phyloP scores from a whole-genome alignment of 2,797 vertebrate species.

The Lepidocolaptes lacrymiger region DNA sequence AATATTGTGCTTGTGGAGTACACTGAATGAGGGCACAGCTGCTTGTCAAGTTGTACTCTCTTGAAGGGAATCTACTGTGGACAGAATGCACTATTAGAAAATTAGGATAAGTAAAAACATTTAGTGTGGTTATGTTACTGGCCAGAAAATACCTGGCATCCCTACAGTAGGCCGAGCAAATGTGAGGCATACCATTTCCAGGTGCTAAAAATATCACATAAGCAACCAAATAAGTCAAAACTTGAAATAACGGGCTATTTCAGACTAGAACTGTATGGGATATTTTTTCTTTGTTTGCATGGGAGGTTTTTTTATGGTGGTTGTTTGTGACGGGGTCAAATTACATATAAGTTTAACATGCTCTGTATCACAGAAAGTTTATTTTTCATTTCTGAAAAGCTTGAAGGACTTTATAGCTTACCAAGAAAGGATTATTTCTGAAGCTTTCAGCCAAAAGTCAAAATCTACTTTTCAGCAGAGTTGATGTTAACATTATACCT shows the following conservation, averaged over 20 bases:
- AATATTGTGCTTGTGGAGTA: background rate
- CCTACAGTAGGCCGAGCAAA: background rate
- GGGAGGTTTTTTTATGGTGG: background rate
- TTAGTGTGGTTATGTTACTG: background rate
- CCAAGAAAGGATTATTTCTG: constrained; percentile 40
- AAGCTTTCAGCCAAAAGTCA: constrained; percentile 51
- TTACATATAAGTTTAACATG: background rate
- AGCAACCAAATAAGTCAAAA: background rate
- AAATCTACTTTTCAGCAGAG: constrained; percentile 49
- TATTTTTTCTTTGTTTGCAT: background rate
- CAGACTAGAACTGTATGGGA: background rate
- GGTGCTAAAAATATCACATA: background rate
- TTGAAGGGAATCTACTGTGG: background rate
- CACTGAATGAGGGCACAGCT: background rate
- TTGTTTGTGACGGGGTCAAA: background rate
- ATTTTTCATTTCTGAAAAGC: constrained; percentile 40
- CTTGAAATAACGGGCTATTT: background rate
- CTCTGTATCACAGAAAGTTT: background rate
- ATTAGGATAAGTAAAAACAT: background rate
- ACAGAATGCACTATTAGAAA: background rate
- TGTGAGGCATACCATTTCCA: background rate
- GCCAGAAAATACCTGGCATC: background rate
- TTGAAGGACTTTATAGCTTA: constrained; percentile 27
- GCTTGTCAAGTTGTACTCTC: background rate
- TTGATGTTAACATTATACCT: constrained; percentile 45